Base-by-base conservation (phyloP, 2,113 vertebrate species). In the Ptyas mucosa region DNA sequence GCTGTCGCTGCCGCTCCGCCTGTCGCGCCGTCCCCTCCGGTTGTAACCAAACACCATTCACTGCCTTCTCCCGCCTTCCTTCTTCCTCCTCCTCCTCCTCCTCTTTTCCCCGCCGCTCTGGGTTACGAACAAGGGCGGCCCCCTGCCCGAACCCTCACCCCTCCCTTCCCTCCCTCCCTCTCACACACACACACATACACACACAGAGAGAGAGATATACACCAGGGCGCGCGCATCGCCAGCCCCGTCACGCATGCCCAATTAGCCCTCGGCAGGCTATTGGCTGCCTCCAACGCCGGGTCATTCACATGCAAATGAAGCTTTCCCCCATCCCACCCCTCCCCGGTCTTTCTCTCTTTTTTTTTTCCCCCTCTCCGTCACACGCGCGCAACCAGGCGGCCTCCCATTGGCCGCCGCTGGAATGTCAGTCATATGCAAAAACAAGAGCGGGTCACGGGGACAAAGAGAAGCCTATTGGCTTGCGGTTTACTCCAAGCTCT, bases 251-350 rank as follows among this genome's bases (percentile, higher is more conserved):
- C 96, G 95, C 95, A 95, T 94, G 96, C 96, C 96, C 94, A 94
- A 95, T 95, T 94, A 91, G 95, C 95, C 96, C 96, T 91, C 94
- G 43, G 90, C 92, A 11, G 34, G 20, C 97, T 87, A 97, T 97
- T 96, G 96, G 97, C 94, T 93, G 91, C 39, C 14, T 90, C 75
- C 90, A 61, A 93, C 95, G 95, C 94, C 95, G 96, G 95, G 96
- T 97, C 97, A 97, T 96, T 96, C 96, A 96, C 96, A 96, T 97
- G 96, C 96, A 97, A 97, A 97, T 96, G 93, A 95, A 94, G 94
- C 89, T 12, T 5, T 92, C 18, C 91, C 34, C 46, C 8, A 43
- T 3, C 43, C 43, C 3, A 43, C 43, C 43, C 8, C 57, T 1
- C 57, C 57, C 24, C 57, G 2, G 6, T 20, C 20, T 57, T 57